Base-by-base conservation (phyloP, 2,888 invertebrate species). In the Danaus chrysippus region DNA sequence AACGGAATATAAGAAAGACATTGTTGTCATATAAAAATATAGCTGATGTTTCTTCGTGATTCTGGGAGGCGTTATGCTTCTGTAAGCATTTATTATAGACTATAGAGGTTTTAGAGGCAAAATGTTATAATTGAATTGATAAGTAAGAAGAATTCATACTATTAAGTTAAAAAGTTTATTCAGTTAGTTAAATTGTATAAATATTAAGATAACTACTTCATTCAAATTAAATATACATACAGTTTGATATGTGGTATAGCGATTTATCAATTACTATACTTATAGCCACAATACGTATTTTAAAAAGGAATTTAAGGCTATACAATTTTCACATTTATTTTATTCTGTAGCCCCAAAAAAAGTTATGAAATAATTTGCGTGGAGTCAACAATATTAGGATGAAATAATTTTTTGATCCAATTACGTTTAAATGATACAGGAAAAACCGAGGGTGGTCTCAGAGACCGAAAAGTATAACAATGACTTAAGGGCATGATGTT, bases 401-500 rank as follows among this genome's bases (percentile, higher is more conserved):
- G 23, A 34, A 34, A 34, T 34, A 34, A 34, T 43, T 17, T 49
- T 17, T 11, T 3, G 17, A 49, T 49, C 10, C 15, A 49, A 10
- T 49, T 49, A 49, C 23, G 23, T 34, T 34, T 23, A 52, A 52
- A 41, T 19, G 34, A 57, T 46, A 58, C 52, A 52, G 17, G 68
- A 67, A 68, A n/a, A 67, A 72, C 79, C 72, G 59, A 58, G 23
- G 73, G 82, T 72, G 63, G 72, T 74, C 1, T 17, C 49, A 46
- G 23, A 42, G 15, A 53, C 56, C 41, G 52, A 60, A 63, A 64
- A 54, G 52, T 58, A 15, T 34, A 58, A 54, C 61, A 53, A 56
- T 66, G 68, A 68, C 73, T 66, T 49, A 57, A 66, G 72, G 73
- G 71, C 65, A 66, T 63, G 61, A 68, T 66, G 79, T 82, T 83